Percentiles rank a stretch among this genome's conserved stretches.
Conservation (phyloP, 2,113 vertebrate genomes). For the Callipepla californica region DNA sequence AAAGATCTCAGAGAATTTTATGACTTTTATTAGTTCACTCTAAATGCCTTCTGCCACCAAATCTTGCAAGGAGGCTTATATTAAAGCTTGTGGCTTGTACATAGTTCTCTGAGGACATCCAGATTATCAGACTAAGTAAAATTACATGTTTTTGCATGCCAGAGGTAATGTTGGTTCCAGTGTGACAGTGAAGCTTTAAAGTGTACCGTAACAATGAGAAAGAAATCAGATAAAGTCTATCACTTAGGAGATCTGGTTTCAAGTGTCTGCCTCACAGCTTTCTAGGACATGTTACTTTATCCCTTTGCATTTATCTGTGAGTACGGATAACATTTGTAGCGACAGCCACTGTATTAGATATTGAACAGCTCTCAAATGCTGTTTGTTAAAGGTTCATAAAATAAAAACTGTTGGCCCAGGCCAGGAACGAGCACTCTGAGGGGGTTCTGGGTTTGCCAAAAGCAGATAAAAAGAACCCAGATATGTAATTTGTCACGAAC, state of each 20-base stretch:
- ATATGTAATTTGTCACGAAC: background rate
- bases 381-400: background rate
- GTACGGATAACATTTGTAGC: background rate
- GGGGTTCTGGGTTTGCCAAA: background rate
- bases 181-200: background rate
- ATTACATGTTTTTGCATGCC: background rate
- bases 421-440: background rate
- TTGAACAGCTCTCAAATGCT: background rate
- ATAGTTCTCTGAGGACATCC: background rate
- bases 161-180: background rate
- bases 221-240: background rate
- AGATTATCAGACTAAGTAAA: background rate
- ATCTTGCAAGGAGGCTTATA: background rate
- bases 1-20: background rate
- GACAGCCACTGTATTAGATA: background rate
- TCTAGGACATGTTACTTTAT: accelerated
- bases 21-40: background rate
- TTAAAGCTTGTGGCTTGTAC: background rate
- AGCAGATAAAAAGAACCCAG: background rate
- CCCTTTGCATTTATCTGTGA: background rate
- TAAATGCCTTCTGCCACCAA: background rate
- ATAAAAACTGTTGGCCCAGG: background rate
- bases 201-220: background rate
- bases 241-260: background rate
- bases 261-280: background rate